Evolutionary conservation across 2,888 invertebrate species (phyloP).

Genomic region (Cetonia aurata): DNA sequence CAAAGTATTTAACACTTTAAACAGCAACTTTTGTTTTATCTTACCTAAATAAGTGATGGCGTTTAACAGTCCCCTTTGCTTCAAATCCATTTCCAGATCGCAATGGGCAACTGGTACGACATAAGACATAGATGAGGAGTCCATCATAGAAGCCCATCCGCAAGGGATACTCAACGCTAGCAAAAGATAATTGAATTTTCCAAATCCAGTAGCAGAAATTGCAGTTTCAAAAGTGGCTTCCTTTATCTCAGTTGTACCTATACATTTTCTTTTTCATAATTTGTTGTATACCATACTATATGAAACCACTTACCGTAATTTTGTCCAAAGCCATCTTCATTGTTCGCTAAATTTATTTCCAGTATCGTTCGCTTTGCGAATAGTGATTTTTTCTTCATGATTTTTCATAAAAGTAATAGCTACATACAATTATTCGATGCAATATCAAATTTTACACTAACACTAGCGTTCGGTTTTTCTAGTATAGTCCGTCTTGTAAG

Average conservation of each 20-base stretch:
- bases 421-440: background rate
- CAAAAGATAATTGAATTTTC: conserved; percentile 75
- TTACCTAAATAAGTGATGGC: conserved; percentile 75
- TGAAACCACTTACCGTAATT: background rate
- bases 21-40: conserved; percentile 10
- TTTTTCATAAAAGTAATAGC: background rate
- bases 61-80: conserved; percentile 79
- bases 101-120: conserved; percentile 83
- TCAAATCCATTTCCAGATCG: conserved; percentile 75
- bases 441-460: background rate
- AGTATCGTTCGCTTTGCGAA: background rate
- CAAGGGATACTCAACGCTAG: conserved; percentile 75
- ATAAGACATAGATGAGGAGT: conserved; percentile 81
- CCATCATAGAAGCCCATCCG: conserved; percentile 69
- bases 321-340: background rate
- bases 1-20: too few relatives aligned
- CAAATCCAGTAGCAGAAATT: conserved; percentile 76
- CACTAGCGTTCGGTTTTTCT: background rate
- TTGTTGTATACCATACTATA: too few relatives aligned
- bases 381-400: conserved; percentile 7
- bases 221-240: conserved; percentile 78
- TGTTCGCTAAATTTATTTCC: background rate
- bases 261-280: too few relatives aligned
- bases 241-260: background rate
- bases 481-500: too few relatives aligned